Evolutionary conservation across 1,140 invertebrate genomes (phyloP), one percentile per base, ranked within the genome.

Genomic region (Latrodectus geometricus): DNA sequence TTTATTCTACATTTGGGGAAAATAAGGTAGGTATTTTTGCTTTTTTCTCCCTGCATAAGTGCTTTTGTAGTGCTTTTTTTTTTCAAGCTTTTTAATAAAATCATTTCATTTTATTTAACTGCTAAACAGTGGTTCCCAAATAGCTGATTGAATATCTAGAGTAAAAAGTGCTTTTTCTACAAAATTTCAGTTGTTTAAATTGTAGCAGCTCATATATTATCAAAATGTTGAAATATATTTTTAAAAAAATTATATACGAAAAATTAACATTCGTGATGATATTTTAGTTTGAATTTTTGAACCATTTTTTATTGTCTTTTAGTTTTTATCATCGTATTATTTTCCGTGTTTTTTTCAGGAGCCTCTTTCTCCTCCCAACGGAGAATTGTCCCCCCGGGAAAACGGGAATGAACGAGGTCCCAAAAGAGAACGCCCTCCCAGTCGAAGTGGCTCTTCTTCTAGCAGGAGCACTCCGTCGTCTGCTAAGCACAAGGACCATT

Each of bases 401-500:
- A 97, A 97, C 89, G 95, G 95, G 23, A 91, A 95, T 0, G 93
- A 94, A 87, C 94, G 94, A 90, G 92, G 88, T 17, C 88, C 89
- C 56, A 89, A 89, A 81, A 77, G 89, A 68, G 87, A 88, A 50
- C 52, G 83, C 14, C 80, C 88, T 15, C 89, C 88, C 14, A 88
- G 88, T 80, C 89, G 89, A 23, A 88, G 85, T 48, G 87, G 88
- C 14, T 88, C 87, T 21, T 88, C 88, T 49, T 89, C 88, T 15
- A 88, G 72, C 23, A 54, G 88, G 84, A 96, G 95, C 90, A 97
- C 96, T 88, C 96, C 96, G 89, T 97, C 96, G 91, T 93, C 83
- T n/a, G 74, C 95, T 91, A 97, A 97, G 93, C 95, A 95, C 92
- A 96, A 96, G 94, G 95, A 96, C 93, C 83, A 86, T 72, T 66